phyloP scores from a whole-genome alignment of 2,113 vertebrate species.

The Heptranchias perlo region DNA sequence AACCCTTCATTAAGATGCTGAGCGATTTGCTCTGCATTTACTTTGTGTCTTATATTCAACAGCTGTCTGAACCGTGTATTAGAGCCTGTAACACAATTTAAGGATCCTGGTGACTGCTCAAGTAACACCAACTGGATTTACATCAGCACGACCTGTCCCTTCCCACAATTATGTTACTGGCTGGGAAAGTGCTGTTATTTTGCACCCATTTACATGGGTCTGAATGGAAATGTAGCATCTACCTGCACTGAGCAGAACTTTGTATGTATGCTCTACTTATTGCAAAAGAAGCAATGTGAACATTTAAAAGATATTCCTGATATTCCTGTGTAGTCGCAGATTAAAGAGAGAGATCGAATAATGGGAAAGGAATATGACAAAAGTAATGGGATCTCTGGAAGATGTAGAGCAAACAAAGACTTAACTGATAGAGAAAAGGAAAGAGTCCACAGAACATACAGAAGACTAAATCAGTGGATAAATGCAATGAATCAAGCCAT shows the following conservation, averaged over 20 bases:
- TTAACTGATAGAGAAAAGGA: not conserved
- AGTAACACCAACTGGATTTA: not conserved
- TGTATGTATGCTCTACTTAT: not conserved
- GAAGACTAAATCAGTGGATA: not conserved
- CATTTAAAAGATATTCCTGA: constrained; percentile 25
- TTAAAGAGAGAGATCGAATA: not conserved
- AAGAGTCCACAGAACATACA: not conserved
- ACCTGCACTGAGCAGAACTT: not conserved
- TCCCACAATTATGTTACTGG: not conserved
- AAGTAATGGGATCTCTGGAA: not conserved
- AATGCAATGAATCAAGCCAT: not conserved
- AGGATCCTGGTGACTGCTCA: not conserved
- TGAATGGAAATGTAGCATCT: not conserved
- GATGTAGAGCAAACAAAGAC: not conserved
- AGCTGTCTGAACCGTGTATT: not conserved
- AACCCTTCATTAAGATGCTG: not conserved
- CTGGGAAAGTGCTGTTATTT: not conserved
- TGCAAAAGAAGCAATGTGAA: not conserved
- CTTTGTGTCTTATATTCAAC: not conserved
- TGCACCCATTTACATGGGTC: not conserved
- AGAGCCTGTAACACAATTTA: not conserved
- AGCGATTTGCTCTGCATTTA: not conserved
- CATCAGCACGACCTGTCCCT: not conserved
- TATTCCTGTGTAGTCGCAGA: not conserved
- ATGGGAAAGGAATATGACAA: not conserved